Evolutionary conservation across 2,888 invertebrate species (phyloP), one percentile per base, ranked within the genome.

Genomic region (Nipponacmea schrenckii): DNA sequence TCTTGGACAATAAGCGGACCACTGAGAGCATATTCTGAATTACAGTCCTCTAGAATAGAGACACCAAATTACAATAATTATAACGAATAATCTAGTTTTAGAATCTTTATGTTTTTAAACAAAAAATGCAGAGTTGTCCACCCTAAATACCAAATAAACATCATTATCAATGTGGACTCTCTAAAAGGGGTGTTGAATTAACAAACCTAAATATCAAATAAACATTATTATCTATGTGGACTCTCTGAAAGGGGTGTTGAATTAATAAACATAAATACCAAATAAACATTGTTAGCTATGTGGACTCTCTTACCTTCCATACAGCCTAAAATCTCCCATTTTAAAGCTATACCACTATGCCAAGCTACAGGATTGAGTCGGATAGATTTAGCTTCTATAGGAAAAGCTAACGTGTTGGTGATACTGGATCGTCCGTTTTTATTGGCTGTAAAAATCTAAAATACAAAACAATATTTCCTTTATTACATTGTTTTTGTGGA

Each of bases 281-380:
- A n/a, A n/a, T n/a, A n/a, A n/a, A n/a, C n/a, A n/a, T n/a, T n/a
- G n/a, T n/a, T n/a, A 20, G 1, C 15, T 10, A 10, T 7, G 39
- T 39, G 7, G 7, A 31, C 7, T 31, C 4, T 15, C 62, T 20
- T 76, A 84, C 84, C 82, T 79, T 79, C 78, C 15, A 81, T 72
- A 70, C 85, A 85, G 1, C 85, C 85, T 5, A 79, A 68, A 8
- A 84, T 71, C 62, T 85, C 85, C 78, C 80, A 79, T 56, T 81
- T 73, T 8, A 85, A 69, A 10, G 83, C 81, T 39, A 84, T 83
- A 14, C 79, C 80, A n/a, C 63, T 71, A 31, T 81, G 76, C 83
- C 83, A 85, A 12, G 66, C 69, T 20, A 77, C 63, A 2, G 85
- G 85, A 62, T 80, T 74, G 15, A 85, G 68, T 65, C 79, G 76